Base-by-base conservation (phyloP, 2,888 invertebrate genomes). In the Clanis bilineata region DNA sequence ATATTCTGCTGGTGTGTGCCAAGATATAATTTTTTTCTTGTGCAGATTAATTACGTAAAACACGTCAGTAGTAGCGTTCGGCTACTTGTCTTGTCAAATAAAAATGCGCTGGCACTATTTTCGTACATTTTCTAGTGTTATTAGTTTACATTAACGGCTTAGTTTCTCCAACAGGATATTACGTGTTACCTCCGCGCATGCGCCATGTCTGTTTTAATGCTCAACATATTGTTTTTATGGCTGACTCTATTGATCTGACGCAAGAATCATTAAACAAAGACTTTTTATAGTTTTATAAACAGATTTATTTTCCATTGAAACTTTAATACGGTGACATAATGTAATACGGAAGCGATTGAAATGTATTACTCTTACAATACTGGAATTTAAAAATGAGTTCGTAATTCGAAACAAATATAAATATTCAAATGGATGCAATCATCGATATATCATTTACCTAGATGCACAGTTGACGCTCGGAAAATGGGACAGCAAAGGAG, bases 141-240 rank as follows among this genome's bases (percentile, higher is more conserved):
- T 66, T 67, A 67, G 66, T 72, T 65, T 60, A 56, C 58, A 62
- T 65, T 60, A 64, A 64, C 67, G 62, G 62, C 66, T 69, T 69
- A 63, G 65, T 66, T 61, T 61, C 59, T 63, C 61, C 67, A 73
- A 70, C 75, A 76, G 76, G 79, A 80, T 74, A 71, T 80, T 76
- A 76, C 73, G 73, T 72, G 69, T 70, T 60, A 59, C 23, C 45
- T 63, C 51, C 57, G 43, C 39, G 47, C 39, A 61, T 58, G 59
- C 55, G 56, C 44, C 41, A 23, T 63, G 59, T 54, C 60, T 51
- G 58, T 62, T 63, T 67, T 71, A 68, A 67, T 67, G 64, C 9
- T 64, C 45, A 62, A 60, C 45, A 59, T 36, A 59, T 57, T 59
- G 62, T 60, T 59, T 58, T 64, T 68, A 47, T 28, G 47, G 36